Base-by-base conservation (phyloP, 2,113 vertebrate genomes). In the Melozone crissalis region DNA sequence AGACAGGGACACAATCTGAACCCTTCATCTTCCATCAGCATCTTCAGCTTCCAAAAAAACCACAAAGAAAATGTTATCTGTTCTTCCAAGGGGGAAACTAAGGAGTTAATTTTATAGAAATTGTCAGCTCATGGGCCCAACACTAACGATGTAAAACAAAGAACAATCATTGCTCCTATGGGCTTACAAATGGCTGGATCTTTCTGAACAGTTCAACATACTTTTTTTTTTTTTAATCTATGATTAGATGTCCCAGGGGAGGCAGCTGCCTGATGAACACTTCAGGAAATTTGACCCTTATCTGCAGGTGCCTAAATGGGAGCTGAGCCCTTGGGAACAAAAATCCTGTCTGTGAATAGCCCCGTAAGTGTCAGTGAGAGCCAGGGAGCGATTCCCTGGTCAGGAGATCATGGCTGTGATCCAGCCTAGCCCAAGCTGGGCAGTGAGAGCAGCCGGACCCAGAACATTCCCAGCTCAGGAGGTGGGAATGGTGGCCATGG, bases 251-350 rank as follows among this genome's bases (percentile, higher is more conserved):
- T 90, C 87, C 41, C 79, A 61, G 46, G 58, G 76, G 79, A 94
- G 49, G 44, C 94, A 97, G 94, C 83, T 94, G 83, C 71, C 68
- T 95, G 88, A 96, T 90, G 79, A 95, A 57, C 73, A 76, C 92
- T 96, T 95, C 88, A 81, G 90, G 86, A 96, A 96, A 96, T 96
- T 86, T 95, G 92, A 76, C 94, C 93, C 94, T 96, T 94, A 89
- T 96, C 83, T 94, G 93, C 90, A 96, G 94, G 93, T 96, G 95
- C 55, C 63, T 89, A 90, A 96, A 93, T 54, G 37, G 76, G 52
- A 95, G 37, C 75, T 82, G 85, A 94, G 79, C 79, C 49, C 51
- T 72, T 72, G n/a, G 61, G 85, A 85, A n/a, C 68, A 93, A 55
- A 22, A 58, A 86, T 86, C 44, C 13, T 46, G 47, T 19, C 37